These are phyloP conservation scores for Paradoxurus hermaphroditus DNA, from an alignment of 2,113 vertebrate species.

Conservation along the genomic window DNA sequence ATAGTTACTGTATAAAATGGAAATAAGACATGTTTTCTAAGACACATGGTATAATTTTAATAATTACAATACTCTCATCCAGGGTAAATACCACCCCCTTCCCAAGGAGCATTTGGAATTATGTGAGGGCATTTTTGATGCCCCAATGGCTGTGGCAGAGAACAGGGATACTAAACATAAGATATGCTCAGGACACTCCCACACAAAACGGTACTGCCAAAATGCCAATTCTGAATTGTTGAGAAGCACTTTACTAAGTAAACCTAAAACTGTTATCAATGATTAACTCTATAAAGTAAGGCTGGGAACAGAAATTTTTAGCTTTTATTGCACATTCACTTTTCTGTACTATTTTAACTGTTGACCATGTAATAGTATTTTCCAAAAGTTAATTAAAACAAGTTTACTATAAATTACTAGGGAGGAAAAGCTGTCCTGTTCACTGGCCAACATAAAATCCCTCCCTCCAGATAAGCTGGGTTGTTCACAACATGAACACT, in stretches of 20 bases:
- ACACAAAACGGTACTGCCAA: background rate
- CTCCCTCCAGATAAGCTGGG: background rate
- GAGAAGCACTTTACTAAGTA: background rate
- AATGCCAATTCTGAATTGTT: background rate
- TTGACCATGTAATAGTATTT: background rate
- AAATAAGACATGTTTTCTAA: background rate
- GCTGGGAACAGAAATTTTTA: background rate
- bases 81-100: background rate
- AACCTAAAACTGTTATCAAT: background rate
- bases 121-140: background rate
- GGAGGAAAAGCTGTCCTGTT: background rate
- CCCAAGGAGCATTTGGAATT: background rate
- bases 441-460: background rate
- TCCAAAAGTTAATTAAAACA: background rate
- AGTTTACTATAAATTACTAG: constrained; percentile 7
- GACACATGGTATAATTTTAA: background rate
- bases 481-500: background rate
- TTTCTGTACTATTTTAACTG: background rate
- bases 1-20: background rate
- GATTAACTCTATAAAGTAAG: background rate
- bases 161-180: background rate
- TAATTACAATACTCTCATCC: background rate
- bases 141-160: background rate
- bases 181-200: background rate
- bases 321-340: background rate